Evolutionary conservation across 2,113 vertebrate species (phyloP).

Genomic region (Ciconia stormi): DNA sequence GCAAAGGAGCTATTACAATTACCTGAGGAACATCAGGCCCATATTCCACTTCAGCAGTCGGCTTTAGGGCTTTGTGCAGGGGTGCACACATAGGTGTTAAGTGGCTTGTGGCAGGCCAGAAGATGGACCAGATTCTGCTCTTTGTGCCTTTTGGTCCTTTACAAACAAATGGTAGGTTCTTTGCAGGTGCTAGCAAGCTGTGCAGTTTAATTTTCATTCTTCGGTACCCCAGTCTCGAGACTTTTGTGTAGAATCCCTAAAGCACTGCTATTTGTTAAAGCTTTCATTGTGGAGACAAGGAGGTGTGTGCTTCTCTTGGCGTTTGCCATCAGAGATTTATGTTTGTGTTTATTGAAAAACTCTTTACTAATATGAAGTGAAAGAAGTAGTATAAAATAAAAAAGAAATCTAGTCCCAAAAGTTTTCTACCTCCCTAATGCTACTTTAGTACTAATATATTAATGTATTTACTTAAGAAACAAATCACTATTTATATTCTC

Average conservation of each 20-base stretch:
- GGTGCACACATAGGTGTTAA: rapidly evolving
- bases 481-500: background rate
- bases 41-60: background rate
- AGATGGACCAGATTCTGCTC: background rate
- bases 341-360: background rate
- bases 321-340: background rate
- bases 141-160: background rate
- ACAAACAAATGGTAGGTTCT: background rate
- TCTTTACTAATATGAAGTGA: background rate
- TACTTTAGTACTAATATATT: background rate
- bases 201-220: background rate
- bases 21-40: background rate
- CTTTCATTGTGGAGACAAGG: background rate
- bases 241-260: background rate
- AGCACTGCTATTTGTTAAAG: background rate
- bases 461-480: background rate
- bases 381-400: background rate
- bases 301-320: background rate
- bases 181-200: background rate
- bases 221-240: background rate
- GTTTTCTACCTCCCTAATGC: background rate
- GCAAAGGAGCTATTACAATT: background rate
- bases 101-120: background rate
- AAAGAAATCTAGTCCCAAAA: background rate
- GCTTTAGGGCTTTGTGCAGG: background rate